phyloP scores from a whole-genome alignment of 2,797 vertebrate species.

The Arrhamphus sclerolepis region DNA sequence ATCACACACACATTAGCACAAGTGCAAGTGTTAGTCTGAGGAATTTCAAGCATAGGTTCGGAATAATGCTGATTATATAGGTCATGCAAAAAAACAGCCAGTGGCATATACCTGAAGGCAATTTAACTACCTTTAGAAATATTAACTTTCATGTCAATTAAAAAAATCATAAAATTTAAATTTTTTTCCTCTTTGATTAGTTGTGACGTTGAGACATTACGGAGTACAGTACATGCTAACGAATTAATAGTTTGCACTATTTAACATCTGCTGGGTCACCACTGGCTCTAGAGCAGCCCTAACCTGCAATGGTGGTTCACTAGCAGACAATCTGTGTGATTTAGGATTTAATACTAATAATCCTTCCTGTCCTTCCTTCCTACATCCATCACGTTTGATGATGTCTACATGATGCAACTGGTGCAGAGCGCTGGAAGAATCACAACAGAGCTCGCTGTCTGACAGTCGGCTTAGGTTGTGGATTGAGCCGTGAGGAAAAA shows the following conservation, averaged over 20 bases:
- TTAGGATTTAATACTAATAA: conserved; percentile 44
- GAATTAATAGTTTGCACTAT: conserved; percentile 20
- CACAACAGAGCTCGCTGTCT: conserved; percentile 13
- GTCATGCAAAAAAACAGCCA: conserved; percentile 50
- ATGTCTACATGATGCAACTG: conserved; percentile 27
- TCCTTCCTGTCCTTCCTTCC: background rate
- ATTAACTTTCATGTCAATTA: background rate
- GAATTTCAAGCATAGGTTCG: conserved; percentile 33
- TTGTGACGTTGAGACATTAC: conserved; percentile 8
- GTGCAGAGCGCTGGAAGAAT: background rate
- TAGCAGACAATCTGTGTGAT: conserved; percentile 27
- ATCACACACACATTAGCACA: conserved; percentile 6
- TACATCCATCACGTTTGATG: conserved; percentile 1
- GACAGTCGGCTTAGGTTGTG: conserved; percentile 12
- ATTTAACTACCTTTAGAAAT: background rate
- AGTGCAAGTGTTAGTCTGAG: conserved; percentile 34
- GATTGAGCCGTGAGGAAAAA: conserved; percentile 1
- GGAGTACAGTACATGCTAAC: conserved; percentile 9
- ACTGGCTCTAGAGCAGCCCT: conserved; percentile 5
- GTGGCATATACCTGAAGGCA: background rate
- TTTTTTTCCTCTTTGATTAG: conserved; percentile 2
- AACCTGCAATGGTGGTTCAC: conserved; percentile 4
- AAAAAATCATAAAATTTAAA: conserved; percentile 14
- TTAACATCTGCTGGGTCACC: conserved; percentile 8
- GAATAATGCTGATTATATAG: conserved; percentile 26